Percentiles rank a stretch among this genome's conserved stretches.
Evolutionary conservation across 2,888 invertebrate species (phyloP).

Genomic region (Orchesella flavescens): DNA sequence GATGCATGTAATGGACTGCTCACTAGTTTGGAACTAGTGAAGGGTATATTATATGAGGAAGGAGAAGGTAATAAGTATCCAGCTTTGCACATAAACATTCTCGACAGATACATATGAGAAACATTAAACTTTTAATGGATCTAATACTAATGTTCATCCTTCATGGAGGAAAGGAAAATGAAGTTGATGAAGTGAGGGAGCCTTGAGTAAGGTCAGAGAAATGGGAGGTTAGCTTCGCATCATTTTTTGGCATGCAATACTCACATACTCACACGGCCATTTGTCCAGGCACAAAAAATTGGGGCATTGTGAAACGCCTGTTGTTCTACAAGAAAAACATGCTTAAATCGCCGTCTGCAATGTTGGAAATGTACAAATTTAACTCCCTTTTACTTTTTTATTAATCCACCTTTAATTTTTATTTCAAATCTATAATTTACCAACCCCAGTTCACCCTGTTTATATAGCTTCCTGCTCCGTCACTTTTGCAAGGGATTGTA

Average conservation of each 20-base stretch:
- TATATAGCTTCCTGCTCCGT: too few species aligned
- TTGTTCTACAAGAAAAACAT: neutral
- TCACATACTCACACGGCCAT: neutral
- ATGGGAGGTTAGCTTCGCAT: neutral
- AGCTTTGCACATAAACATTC: slow-evolving; percentile 14
- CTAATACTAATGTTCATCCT: slow-evolving; percentile 32
- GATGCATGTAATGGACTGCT: neutral
- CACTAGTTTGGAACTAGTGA: too few species aligned
- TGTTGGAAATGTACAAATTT: neutral
- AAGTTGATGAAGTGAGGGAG: slow-evolving; percentile 22
- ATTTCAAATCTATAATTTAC: too few species aligned
- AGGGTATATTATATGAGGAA: neutral
- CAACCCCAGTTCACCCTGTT: too few species aligned
- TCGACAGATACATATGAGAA: slow-evolving; percentile 29
- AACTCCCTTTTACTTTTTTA: neutral
- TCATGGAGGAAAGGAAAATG: slow-evolving; percentile 16
- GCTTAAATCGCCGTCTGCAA: neutral
- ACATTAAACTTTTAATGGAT: slow-evolving; percentile 59
- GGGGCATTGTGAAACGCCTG: slow-evolving; percentile 18
- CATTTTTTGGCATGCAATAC: slow-evolving; percentile 8
- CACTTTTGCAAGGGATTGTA: too few species aligned
- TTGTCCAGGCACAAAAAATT: neutral
- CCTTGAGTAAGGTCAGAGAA: slow-evolving; percentile 56
- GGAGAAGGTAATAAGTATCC: neutral
- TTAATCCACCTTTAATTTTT: neutral